Percentiles rank a stretch among this genome's conserved stretches.
Evolutionary conservation across 2,113 vertebrate species (phyloP).

Genomic region (Gila orcuttii): DNA sequence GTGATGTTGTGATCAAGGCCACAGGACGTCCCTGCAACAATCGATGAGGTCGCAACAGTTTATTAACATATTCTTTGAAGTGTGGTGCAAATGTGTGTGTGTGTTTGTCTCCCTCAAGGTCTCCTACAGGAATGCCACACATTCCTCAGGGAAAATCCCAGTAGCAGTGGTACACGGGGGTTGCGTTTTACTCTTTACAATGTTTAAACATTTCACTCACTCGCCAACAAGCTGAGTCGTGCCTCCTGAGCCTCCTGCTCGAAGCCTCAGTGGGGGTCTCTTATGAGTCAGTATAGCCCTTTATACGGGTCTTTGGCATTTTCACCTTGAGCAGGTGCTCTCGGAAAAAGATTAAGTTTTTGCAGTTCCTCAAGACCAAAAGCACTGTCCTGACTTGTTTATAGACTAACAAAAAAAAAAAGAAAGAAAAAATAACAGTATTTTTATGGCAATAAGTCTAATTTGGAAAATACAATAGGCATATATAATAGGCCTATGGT

Average conservation of each 20-base stretch:
- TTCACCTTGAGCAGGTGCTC: constrained; percentile 17
- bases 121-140: constrained; percentile 50
- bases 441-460: not conserved
- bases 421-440: not conserved
- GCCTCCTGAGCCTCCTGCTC: constrained; percentile 8
- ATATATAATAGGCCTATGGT: not conserved
- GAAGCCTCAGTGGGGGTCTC: not conserved
- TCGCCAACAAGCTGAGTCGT: constrained; percentile 43
- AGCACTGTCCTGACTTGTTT: not conserved
- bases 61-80: constrained; percentile 51
- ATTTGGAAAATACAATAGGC: not conserved
- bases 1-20: not conserved
- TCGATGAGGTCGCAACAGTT: not conserved
- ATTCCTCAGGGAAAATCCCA: constrained; percentile 59
- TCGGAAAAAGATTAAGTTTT: not conserved
- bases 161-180: constrained; percentile 40
- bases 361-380: too few species aligned
- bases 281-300: not conserved
- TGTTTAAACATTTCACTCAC: constrained; percentile 57
- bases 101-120: constrained; percentile 32
- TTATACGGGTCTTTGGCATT: not conserved
- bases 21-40: not conserved
- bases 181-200: constrained; percentile 51
- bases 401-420: not conserved
- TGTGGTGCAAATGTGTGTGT: constrained; percentile 6